Evolutionary conservation across 2,113 vertebrate genomes (phyloP), one percentile per base, ranked within the genome.

Genomic region (Laticauda colubrina): DNA sequence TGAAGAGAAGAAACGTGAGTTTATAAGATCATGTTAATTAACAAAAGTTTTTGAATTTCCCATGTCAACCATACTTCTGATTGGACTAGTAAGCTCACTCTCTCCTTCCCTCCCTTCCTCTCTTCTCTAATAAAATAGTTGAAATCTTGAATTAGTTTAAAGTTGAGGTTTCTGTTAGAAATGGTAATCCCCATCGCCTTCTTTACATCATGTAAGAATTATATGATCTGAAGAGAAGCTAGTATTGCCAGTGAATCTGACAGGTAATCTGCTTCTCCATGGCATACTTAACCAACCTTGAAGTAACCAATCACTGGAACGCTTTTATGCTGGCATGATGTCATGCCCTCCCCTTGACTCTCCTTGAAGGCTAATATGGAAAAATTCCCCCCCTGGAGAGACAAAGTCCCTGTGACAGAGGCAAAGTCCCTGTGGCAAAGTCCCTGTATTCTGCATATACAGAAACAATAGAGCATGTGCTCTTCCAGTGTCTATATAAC

Each of bases 1-100:
- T 94, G 94, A 95, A 69, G 98, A 99, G 91, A 99, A 98, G 96
- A 98, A 97, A 98, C 98, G 99, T 99, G 93, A 92, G 97, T 94
- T 92, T 5, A 3, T 53, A 3, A 0, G 59, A 94, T 26, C 0
- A 5, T 43, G 1, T 69, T 75, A 18, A 69, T 75, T 29, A 81
- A 18, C 55, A 86, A 86, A 85, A 26, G 18, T 4, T 8, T 89
- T 53, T 86, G 51, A 26, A 88, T 94, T 91, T 88, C 10, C 88
- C 0, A 91, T 48, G 5, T 20, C 56, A 29, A 51, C 88, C 92
- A 69, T 24, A 91, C 5, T 48, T 90, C 3, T 91, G 15, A 91
- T 93, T 93, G 85, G n/a, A 87, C 48, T 89, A 0, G 3, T 90
- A 21, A 3, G 75, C 89, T 2, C 10, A 1, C 26, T 61, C 21